These are phyloP conservation scores for Heliconius nattereri DNA, from an alignment of 1,140 invertebrate species.

Conservation along the genomic window DNA sequence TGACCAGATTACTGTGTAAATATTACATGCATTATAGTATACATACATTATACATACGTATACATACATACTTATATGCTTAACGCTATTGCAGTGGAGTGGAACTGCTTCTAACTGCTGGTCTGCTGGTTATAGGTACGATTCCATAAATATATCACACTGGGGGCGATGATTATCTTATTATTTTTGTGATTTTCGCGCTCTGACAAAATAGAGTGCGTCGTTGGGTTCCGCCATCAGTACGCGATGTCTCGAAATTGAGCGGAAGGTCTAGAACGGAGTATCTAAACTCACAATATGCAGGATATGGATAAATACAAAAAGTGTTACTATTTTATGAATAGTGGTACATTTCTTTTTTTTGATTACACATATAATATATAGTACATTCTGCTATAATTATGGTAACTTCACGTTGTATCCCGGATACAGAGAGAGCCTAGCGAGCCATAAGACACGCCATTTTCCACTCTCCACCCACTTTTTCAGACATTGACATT, in stretches of 20 bases:
- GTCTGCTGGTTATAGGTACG: background rate
- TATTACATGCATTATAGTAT: background rate
- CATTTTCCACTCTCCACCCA: no score
- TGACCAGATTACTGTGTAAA: constrained; percentile 3
- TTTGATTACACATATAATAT: no score
- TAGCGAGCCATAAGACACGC: no score
- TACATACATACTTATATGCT: background rate
- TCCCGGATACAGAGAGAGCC: no score
- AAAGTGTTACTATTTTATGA: no score
- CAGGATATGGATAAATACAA: no score
- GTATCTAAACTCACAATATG: background rate
- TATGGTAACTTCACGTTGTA: no score
- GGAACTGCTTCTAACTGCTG: background rate
- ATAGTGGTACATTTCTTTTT: no score
- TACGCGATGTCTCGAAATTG: no score
- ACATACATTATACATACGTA: background rate
- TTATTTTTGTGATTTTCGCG: background rate
- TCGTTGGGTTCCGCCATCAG: background rate
- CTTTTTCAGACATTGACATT: no score
- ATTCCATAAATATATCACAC: background rate
- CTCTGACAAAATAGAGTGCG: background rate
- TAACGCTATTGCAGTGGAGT: background rate
- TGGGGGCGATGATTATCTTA: background rate
- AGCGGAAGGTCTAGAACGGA: background rate
- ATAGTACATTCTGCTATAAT: background rate